Base-by-base conservation (phyloP, 2,888 invertebrate species). In the Thyatira batis region DNA sequence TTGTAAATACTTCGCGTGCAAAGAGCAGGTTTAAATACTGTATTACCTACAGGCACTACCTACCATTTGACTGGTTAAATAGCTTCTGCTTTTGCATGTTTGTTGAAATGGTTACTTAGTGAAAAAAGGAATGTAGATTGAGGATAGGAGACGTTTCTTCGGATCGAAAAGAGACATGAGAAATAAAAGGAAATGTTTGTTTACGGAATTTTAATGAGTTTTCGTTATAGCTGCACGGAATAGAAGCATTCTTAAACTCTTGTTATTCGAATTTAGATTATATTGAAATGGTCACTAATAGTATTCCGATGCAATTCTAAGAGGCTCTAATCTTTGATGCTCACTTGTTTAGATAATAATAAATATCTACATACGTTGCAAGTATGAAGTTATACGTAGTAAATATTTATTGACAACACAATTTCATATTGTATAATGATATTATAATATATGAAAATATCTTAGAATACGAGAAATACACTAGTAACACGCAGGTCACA, bases 1-100 rank as follows among this genome's bases (percentile, higher is more conserved):
- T 48, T 48, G 48, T 48, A 48, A 48, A 48, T 48, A 48, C 48
- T 48, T 48, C 48, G 48, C 48, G 48, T 48, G 48, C 48, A 28
- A 48, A 48, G 48, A 48, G 48, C 48, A 48, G 48, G 48, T 48
- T 48, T 48, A 48, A 48, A 48, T 27, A 48, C 48, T 27, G 28
- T 48, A 20, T 48, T 28, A 48, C 28, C 28, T 48, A 28, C 27
- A 28, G 48, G 48, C 48, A 48, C 27, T 25, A 28, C 48, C 48
- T 28, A 48, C 48, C 48, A 48, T 27, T 48, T 48, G 27, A 27
- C 27, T 48, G 48, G 48, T 48, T 48, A 48, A 27, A 48, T 48
- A 48, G 48, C 48, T 48, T 48, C 48, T 48, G 48, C 48, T 48
- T 48, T 48, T 48, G 48, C 28, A 48, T 48, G 48, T 48, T 48